Conservation (phyloP, 2,888 invertebrate species). For the Bruchidius siliquastri region DNA sequence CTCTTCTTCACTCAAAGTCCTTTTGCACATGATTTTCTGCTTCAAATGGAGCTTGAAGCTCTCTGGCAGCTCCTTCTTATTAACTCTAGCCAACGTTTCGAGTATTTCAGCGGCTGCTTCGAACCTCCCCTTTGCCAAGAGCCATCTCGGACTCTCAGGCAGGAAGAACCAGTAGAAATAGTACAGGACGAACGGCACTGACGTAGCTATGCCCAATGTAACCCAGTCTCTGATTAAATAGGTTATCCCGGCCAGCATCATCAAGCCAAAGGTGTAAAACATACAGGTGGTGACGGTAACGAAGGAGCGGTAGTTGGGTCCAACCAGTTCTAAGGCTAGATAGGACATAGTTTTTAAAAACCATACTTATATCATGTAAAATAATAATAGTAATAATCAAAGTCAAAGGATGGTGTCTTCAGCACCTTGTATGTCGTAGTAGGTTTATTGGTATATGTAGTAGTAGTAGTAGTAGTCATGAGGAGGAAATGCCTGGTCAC, state of each 20-base stretch:
- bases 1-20: conserved; percentile 53
- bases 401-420: no score
- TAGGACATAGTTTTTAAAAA: conserved; percentile 22
- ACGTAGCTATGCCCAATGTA: conserved; percentile 72
- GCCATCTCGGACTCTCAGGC: conserved; percentile 89
- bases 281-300: conserved; percentile 89
- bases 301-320: conserved; percentile 86
- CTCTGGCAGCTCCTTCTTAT: conserved; percentile 70
- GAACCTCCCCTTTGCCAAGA: conserved; percentile 70
- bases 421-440: no score
- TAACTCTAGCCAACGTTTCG: conserved; percentile 71
- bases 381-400: no score
- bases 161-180: conserved; percentile 81
- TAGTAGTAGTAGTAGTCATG: no score
- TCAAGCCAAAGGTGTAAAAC: conserved; percentile 82
- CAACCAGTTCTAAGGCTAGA: conserved; percentile 84
- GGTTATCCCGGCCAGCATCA: conserved; percentile 78
- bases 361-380: no score
- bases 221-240: conserved; percentile 84
- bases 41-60: conserved; percentile 69
- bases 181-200: conserved; percentile 78
- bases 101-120: conserved; percentile 78
- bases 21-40: conserved; percentile 64
- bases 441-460: no score
- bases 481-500: no score